Conservation (phyloP, 30 jellyfish, hydroid and myxozoan species). For the Cassiopea andromeda region DNA sequence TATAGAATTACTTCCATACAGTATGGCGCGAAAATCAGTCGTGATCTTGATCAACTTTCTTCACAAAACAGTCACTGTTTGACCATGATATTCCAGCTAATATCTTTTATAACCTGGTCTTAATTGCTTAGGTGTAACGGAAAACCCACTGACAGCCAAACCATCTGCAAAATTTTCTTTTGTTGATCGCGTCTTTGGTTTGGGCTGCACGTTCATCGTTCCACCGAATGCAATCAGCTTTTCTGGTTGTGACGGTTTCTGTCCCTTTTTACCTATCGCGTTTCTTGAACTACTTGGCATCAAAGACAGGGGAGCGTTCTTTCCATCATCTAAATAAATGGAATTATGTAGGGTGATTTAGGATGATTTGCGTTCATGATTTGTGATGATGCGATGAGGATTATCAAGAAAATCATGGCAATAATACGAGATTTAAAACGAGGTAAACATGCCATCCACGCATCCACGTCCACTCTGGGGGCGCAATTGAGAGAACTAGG, state of each 20-base stretch:
- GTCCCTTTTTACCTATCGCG: slow-evolving; percentile 19
- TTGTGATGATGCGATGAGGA: neutral
- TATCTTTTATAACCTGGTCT: slow-evolving; percentile 94
- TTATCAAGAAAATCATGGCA: neutral
- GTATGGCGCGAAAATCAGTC: no score
- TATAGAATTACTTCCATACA: no score
- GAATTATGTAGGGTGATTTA: neutral
- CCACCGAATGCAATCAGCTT: slow-evolving; percentile 45
- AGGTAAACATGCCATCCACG: no score
- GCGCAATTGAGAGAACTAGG: no score
- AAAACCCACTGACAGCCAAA: slow-evolving; percentile 90
- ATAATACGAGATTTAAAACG: no score
- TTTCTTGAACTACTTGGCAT: slow-evolving; percentile 7
- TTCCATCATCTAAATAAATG: neutral
- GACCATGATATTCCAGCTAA: neutral
- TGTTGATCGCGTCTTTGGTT: slow-evolving; percentile 5
- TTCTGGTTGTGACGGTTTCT: slow-evolving; percentile 6
- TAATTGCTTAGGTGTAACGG: slow-evolving; percentile 86
- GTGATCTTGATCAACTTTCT: no score
- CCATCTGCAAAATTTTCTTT: slow-evolving; percentile 53
- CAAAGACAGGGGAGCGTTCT: neutral
- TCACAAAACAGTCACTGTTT: neutral
- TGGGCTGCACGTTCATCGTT: slow-evolving; percentile 12
- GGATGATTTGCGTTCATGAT: neutral
- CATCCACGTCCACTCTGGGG: no score